These are phyloP conservation scores for Sinopyrophorus schimmeli DNA, from an alignment of 2,888 invertebrate species.

Conservation along the genomic window DNA sequence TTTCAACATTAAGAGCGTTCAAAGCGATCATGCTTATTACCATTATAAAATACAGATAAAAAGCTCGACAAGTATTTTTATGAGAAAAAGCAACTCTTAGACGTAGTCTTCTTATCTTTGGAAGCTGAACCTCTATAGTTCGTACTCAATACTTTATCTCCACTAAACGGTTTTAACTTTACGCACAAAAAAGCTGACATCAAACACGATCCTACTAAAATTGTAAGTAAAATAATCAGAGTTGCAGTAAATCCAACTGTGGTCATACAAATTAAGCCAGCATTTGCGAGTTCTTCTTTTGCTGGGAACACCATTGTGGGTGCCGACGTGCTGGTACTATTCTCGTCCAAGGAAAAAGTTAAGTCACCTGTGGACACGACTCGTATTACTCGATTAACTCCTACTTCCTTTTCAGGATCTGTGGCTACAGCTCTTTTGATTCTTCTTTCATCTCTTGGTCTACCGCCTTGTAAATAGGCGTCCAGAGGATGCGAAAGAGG, in stretches of 20 bases:
- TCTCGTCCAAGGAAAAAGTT: slow-evolving; percentile 79
- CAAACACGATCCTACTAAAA: slow-evolving; percentile 81
- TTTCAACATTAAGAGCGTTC: too few species aligned
- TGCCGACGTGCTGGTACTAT: slow-evolving; percentile 60
- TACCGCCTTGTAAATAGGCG: slow-evolving; percentile 68
- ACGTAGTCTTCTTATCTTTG: slow-evolving; percentile 54
- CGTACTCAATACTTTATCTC: slow-evolving; percentile 15
- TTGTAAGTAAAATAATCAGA: slow-evolving; percentile 78
- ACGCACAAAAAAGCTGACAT: slow-evolving; percentile 85
- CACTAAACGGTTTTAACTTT: slow-evolving; percentile 71
- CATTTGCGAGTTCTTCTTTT: slow-evolving; percentile 57
- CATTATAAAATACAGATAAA: too few species aligned
- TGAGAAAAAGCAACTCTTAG: slow-evolving; percentile 71
- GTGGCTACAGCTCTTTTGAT: slow-evolving; percentile 66
- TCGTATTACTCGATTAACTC: slow-evolving; percentile 84
- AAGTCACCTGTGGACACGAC: slow-evolving; percentile 91
- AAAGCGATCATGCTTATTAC: too few species aligned
- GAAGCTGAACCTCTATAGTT: slow-evolving; percentile 14
- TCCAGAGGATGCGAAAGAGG: slow-evolving; percentile 64
- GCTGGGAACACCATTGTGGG: slow-evolving; percentile 74
- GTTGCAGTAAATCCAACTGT: slow-evolving; percentile 91
- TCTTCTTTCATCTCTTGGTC: slow-evolving; percentile 74
- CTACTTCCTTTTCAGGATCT: slow-evolving; percentile 78
- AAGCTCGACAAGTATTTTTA: slow-evolving; percentile 48
- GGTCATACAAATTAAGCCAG: slow-evolving; percentile 86